Evolutionary conservation across 2,888 invertebrate genomes (phyloP).

Genomic region (Erebia aethiops): DNA sequence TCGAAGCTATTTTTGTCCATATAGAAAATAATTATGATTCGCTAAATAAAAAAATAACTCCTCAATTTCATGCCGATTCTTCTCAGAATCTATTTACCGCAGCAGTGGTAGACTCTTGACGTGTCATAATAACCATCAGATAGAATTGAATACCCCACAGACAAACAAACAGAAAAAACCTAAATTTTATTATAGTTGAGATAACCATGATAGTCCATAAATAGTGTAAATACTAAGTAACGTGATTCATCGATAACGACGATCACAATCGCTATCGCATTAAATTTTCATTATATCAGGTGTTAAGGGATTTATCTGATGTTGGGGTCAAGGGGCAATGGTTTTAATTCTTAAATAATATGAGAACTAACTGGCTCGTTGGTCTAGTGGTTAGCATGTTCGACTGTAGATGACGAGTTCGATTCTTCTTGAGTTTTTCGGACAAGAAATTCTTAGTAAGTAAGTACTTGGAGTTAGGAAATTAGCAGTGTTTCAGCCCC

Average conservation of each 20-base stretch:
- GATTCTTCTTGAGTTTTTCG: no score
- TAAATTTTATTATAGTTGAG: not conserved
- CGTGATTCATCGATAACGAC: constrained; percentile 20
- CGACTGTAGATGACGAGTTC: no score
- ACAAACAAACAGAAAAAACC: not conserved
- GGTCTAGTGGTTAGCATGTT: no score
- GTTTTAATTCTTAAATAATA: constrained; percentile 6
- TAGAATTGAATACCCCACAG: not conserved
- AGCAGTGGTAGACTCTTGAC: no score
- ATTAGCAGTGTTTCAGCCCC: no score
- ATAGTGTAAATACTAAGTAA: constrained; percentile 23
- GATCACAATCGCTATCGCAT: constrained; percentile 20
- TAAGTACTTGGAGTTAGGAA: no score
- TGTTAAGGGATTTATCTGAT: constrained; percentile 13
- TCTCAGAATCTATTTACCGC: no score
- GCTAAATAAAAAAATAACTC: no score
- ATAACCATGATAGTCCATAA: constrained; percentile 19
- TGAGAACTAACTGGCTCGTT: not conserved
- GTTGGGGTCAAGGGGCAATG: not conserved
- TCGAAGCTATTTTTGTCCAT: no score
- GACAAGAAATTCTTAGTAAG: no score
- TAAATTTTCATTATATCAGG: constrained; percentile 15
- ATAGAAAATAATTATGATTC: no score
- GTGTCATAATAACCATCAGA: not conserved
- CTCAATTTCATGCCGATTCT: no score